phyloP scores from a whole-genome alignment of 2,113 vertebrate genomes.

The Sceloporus tristichus region DNA sequence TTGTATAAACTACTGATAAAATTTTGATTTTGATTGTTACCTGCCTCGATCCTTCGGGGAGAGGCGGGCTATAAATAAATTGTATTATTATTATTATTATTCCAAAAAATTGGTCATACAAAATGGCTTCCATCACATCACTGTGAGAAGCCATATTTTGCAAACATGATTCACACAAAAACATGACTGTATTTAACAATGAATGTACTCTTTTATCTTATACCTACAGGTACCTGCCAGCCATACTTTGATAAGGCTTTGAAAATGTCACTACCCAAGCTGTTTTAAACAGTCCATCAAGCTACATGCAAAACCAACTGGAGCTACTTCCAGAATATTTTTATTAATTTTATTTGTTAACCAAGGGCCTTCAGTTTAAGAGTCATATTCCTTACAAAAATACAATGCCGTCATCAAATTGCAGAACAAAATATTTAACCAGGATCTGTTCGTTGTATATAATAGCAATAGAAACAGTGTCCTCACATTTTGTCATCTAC shows the following conservation, averaged over 20 bases:
- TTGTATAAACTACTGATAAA: no score
- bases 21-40: no score
- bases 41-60: no score
- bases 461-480: no score
- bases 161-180: neutral
- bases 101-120: conserved; percentile 26
- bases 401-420: no score
- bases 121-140: conserved; percentile 62
- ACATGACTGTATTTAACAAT: neutral
- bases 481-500: no score
- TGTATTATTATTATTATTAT: no score
- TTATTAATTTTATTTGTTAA: neutral
- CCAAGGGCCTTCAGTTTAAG: no score
- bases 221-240: neutral
- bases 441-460: no score
- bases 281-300: neutral
- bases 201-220: neutral
- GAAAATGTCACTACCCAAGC: neutral
- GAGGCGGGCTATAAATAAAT: no score
- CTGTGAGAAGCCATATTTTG: conserved; percentile 15
- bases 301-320: conserved; percentile 45
- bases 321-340: conserved; percentile 49
- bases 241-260: neutral
- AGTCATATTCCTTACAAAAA: no score
- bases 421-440: no score